These are phyloP conservation scores for Galeruca laticollis DNA, from an alignment of 2,888 invertebrate genomes.

Conservation along the genomic window DNA sequence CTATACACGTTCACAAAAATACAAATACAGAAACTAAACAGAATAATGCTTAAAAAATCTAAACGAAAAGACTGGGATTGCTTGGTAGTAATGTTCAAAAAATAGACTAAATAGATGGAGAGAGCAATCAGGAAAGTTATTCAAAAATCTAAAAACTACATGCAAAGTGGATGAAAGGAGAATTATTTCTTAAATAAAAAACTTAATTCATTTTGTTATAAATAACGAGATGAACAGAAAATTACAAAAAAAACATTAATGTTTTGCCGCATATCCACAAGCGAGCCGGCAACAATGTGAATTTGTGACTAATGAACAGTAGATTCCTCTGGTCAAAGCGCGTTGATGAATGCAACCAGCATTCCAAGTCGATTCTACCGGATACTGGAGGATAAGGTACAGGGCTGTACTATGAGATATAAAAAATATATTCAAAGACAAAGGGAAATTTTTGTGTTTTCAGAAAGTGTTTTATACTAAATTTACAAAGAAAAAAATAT, in stretches of 20 bases:
- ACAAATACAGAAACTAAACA: too few relatives aligned
- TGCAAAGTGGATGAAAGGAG: too few relatives aligned
- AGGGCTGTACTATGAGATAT: slow-evolving; percentile 7
- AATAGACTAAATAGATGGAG: too few relatives aligned
- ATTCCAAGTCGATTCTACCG: slow-evolving; percentile 29
- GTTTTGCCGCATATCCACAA: background rate
- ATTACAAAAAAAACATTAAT: background rate
- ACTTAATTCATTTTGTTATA: too few relatives aligned
- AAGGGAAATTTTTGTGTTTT: background rate
- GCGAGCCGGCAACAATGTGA: background rate
- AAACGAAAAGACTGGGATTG: too few relatives aligned
- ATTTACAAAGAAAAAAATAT: background rate
- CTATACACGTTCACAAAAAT: too few relatives aligned
- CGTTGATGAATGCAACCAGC: slow-evolving; percentile 29
- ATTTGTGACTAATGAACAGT: background rate
- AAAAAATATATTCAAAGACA: background rate
- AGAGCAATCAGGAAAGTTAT: too few relatives aligned
- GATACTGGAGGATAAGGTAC: slow-evolving; percentile 13
- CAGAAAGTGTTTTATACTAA: background rate
- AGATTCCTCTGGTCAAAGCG: slow-evolving; percentile 7
- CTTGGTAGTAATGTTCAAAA: too few relatives aligned
- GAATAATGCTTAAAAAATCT: too few relatives aligned
- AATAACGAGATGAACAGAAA: too few relatives aligned
- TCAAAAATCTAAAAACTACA: too few relatives aligned
- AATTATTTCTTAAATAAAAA: too few relatives aligned